Evolutionary conservation across 1,140 invertebrate genomes (phyloP), one percentile per base, ranked within the genome.

Genomic region (Solen grandis): DNA sequence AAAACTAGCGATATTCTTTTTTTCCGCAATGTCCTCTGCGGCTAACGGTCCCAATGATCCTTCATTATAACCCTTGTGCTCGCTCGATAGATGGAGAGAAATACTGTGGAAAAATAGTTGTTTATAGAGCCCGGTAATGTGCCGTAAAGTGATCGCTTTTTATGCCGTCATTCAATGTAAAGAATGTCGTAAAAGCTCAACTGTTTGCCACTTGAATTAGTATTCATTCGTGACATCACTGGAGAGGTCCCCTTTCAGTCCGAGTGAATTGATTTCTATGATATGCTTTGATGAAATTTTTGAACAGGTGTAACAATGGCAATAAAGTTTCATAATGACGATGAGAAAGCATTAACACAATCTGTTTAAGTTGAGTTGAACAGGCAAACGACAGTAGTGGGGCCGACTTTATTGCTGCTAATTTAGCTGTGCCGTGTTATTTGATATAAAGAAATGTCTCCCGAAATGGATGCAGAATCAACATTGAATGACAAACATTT

Each of bases 121-220:
- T 2, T 73, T 73, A 36, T 55, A 73, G 70, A 57, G 70, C 60
- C 60, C 70, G 35, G 70, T 73, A 73, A 73, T 73, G 59, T 73
- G 38, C 70, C 70, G 70, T 73, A 73, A 73, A 73, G 54, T 73
- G 70, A 73, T 73, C 70, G 70, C 57, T 41, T 46, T 36, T 41
- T 57, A 29, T 33, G 46, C 46, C 55, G 70, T 4, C 70, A 54
- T 1, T 55, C 29, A 41, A 36, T 36, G 70, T 36, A 73, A 57
- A 41, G 29, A 73, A 73, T 73, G 57, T 73, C 70, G 70, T 54
- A 73, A 73, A 46, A 57, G 60, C 31, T 60, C 31, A 54, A 36
- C 36, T 13, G 35, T 14, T 33, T 36, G 22, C 22, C 52, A 60
- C 70, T 73, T 46, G 19, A 73, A 73, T 38, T 22, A 29, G 55